Percentiles rank a stretch among this genome's conserved stretches.
phyloP scores from a whole-genome alignment of 2,797 vertebrate species.

The Schizopygopsis malacanthus region DNA sequence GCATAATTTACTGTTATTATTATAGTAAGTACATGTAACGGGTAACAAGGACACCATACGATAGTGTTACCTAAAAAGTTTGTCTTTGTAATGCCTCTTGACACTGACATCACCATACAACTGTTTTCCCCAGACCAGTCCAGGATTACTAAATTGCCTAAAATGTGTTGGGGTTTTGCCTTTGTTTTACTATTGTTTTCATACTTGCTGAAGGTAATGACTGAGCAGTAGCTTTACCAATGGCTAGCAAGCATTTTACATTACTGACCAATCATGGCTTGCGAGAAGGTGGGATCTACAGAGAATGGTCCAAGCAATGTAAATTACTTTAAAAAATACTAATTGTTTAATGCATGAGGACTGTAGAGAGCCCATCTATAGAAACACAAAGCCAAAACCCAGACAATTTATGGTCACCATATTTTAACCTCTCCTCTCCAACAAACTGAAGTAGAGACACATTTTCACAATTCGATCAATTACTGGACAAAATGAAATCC shows the following conservation, averaged over 20 bases:
- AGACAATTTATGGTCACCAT: neutral
- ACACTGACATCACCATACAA: neutral
- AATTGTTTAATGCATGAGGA: neutral
- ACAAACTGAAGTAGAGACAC: neutral
- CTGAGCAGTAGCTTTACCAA: neutral
- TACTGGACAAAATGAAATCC: neutral
- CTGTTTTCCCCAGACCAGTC: neutral
- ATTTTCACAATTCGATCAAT: neutral
- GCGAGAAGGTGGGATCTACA: neutral
- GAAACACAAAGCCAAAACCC: neutral
- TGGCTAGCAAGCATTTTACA: neutral
- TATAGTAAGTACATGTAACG: no score
- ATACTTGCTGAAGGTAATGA: neutral
- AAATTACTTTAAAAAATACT: neutral
- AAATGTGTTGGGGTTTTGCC: neutral
- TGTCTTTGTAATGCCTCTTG: neutral
- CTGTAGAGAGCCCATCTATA: neutral
- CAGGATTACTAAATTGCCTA: neutral
- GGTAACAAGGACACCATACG: no score
- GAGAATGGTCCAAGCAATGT: neutral
- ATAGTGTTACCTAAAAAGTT: no score
- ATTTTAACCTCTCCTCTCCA: neutral
- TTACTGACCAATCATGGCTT: neutral
- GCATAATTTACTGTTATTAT: no score
- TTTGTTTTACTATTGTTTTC: neutral